Evolutionary conservation across 2,888 invertebrate species (phyloP).

Genomic region (Drosophila antonietae): DNA sequence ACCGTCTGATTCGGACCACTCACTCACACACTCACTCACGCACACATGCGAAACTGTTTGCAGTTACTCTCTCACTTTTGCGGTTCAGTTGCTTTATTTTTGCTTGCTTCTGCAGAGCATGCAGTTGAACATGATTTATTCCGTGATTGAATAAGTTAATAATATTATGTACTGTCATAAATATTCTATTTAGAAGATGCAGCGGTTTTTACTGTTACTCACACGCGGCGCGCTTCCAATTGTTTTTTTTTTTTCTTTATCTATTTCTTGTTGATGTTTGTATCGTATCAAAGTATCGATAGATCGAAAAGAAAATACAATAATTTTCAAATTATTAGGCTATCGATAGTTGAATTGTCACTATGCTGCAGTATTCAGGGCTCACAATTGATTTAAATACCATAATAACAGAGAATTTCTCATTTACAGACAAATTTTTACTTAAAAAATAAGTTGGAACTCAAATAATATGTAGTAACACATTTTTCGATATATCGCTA

Average conservation of each 20-base stretch:
- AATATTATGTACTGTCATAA: not conserved
- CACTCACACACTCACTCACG: slow-evolving; percentile 20
- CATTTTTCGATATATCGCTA: slow-evolving; percentile 5
- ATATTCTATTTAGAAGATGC: not conserved
- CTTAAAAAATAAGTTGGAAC: not conserved
- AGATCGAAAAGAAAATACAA: not conserved
- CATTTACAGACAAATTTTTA: not conserved
- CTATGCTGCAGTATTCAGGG: not conserved
- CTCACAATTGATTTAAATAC: not conserved
- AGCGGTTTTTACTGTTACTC: slow-evolving; percentile 12
- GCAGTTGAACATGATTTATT: slow-evolving; percentile 20
- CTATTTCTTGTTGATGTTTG: slow-evolving; percentile 38
- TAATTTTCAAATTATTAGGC: not conserved
- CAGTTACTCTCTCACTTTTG: slow-evolving; percentile 31
- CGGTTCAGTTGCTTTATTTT: slow-evolving; percentile 29
- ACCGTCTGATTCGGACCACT: slow-evolving; percentile 41
- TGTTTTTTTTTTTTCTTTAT: slow-evolving; percentile 20
- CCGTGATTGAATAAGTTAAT: slow-evolving; percentile 8
- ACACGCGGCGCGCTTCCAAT: slow-evolving; percentile 25
- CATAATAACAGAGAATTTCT: not conserved
- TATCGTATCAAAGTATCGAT: slow-evolving; percentile 39
- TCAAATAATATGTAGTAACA: no score
- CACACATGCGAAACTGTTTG: slow-evolving; percentile 18
- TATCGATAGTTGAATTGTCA: slow-evolving; percentile 15
- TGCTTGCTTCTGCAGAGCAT: slow-evolving; percentile 28